Evolutionary conservation across 2,797 vertebrate genomes (phyloP).

Genomic region (Arrhamphus sclerolepis): DNA sequence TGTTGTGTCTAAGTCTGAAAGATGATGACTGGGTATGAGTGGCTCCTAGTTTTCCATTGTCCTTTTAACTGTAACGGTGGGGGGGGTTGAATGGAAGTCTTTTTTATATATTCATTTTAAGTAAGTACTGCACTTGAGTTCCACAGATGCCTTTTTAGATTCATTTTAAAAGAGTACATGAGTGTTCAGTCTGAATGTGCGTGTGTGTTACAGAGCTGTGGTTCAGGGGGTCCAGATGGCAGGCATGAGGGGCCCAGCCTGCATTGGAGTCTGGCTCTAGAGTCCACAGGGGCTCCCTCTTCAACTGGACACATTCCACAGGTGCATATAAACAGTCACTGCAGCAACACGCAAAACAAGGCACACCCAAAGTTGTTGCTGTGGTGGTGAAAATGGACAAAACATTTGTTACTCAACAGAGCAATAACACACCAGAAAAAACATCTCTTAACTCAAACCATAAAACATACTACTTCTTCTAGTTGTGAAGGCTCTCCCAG

Average conservation of each 20-base stretch:
- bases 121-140: too few species aligned
- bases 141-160: background rate
- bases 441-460: background rate
- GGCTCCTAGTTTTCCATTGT: too few species aligned
- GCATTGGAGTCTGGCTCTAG: slow-evolving; percentile 83
- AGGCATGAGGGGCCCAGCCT: slow-evolving; percentile 80
- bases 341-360: slow-evolving; percentile 8
- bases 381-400: slow-evolving; percentile 6
- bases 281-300: slow-evolving; percentile 81
- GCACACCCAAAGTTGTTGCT: background rate
- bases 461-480: background rate
- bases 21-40: too few species aligned
- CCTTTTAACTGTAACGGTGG: too few species aligned
- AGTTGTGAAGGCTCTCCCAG: background rate
- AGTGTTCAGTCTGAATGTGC: slow-evolving; percentile 13
- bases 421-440: background rate
- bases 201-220: slow-evolving; percentile 65
- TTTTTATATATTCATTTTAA: too few species aligned
- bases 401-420: slow-evolving; percentile 12
- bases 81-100: too few species aligned
- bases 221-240: slow-evolving; percentile 83
- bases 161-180: background rate
- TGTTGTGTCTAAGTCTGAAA: too few species aligned
- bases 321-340: slow-evolving; percentile 63
- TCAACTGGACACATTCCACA: slow-evolving; percentile 86